Percentiles rank a stretch among this genome's conserved stretches.
These are phyloP conservation scores for Drosophila subobscura DNA, from an alignment of 1,140 invertebrate species.

Conservation along the genomic window DNA sequence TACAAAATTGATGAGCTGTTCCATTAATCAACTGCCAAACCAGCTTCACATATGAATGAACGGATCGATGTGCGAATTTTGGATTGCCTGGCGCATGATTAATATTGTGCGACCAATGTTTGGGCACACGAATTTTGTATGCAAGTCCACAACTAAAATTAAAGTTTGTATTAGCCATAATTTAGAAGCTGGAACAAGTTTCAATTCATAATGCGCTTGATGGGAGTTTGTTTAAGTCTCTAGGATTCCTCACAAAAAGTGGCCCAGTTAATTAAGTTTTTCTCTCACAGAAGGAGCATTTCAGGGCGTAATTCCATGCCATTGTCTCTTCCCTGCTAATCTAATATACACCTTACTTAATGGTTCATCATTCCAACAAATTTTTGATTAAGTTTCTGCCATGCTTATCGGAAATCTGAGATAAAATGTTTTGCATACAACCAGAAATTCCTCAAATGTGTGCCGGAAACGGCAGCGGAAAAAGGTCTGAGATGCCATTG, in stretches of 20 bases:
- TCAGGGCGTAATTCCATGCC: no score
- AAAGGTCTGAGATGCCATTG: conserved; percentile 50
- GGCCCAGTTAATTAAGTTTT: no score
- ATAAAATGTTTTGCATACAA: conserved; percentile 14
- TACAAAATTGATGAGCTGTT: conserved; percentile 66
- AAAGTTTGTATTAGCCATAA: neutral
- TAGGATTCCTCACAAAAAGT: no score
- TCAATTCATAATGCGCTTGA: no score
- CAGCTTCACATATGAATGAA: no score
- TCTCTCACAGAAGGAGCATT: no score
- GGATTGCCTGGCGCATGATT: conserved; percentile 26
- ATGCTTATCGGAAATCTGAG: conserved; percentile 2
- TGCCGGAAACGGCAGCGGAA: conserved; percentile 7
- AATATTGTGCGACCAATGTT: conserved; percentile 12
- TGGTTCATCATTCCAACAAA: neutral
- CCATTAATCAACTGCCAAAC: conserved; percentile 42
- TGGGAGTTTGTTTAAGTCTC: no score
- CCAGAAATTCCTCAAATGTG: conserved; percentile 33
- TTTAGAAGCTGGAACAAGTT: no score
- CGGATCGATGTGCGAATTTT: neutral
- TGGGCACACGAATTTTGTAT: neutral
- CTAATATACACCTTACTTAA: neutral
- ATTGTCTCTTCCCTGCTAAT: no score
- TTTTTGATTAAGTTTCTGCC: neutral
- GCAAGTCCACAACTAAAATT: no score